phyloP scores from a whole-genome alignment of 1,140 invertebrate species.

The Heliconius himera region DNA sequence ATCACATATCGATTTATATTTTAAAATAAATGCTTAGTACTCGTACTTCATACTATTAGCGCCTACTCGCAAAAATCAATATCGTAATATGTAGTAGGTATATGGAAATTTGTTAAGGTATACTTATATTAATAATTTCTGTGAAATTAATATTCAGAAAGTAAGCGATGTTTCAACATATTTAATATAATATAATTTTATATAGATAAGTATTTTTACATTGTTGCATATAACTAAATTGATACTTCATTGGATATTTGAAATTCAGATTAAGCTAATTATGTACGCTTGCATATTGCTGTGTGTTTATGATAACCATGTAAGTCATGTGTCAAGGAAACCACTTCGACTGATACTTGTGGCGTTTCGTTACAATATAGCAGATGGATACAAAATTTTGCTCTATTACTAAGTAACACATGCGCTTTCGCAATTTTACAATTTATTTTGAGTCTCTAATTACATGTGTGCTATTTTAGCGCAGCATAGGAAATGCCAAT shows the following conservation, averaged over 20 bases:
- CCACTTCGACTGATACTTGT: not conserved
- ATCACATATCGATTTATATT: no score
- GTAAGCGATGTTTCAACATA: no score
- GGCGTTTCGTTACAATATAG: conserved; percentile 5
- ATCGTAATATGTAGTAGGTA: no score
- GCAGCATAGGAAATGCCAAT: conserved; percentile 53
- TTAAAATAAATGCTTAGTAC: no score
- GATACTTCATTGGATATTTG: not conserved
- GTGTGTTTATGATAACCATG: not conserved
- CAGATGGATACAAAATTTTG: conserved; percentile 5
- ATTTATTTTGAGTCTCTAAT: conserved; percentile 40
- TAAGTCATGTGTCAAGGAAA: conserved; percentile 7
- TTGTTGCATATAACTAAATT: not conserved
- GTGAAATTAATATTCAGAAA: no score
- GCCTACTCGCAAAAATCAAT: no score
- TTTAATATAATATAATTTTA: not conserved
- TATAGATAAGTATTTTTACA: not conserved
- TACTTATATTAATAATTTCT: no score
- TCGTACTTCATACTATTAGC: no score
- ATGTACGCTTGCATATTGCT: not conserved
- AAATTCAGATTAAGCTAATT: not conserved
- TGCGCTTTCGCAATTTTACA: conserved; percentile 29
- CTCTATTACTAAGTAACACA: conserved; percentile 24
- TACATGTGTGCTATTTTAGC: conserved; percentile 48
- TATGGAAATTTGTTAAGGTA: no score